Evolutionary conservation across 2,797 vertebrate species (phyloP), one percentile per base, ranked within the genome.

Genomic region (Ciconia nigra): DNA sequence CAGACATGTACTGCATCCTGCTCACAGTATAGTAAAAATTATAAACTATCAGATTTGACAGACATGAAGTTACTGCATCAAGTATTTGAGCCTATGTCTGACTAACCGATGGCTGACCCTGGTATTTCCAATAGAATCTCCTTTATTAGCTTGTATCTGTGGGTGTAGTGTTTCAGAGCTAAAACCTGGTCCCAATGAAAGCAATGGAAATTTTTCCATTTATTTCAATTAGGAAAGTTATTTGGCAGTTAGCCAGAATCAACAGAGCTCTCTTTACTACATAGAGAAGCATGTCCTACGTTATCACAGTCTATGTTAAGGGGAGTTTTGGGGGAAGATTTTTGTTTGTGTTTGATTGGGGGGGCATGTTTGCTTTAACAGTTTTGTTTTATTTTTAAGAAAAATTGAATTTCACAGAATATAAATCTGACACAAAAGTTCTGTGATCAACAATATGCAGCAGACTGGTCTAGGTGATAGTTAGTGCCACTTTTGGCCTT

Each of bases 221-320:
- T 88, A 65, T 93, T 95, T 94, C 54, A 55, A 63, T 66, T 69
- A 76, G 79, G 62, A 66, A 88, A 70, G 77, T 83, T 88, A 86
- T 78, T 91, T 96, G 87, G 73, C 83, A 51, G 57, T 46, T 69
- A 83, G 54, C 76, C 87, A 93, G 65, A 93, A 95, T 61, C 72
- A 96, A 90, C 76, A 92, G 8, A 65, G 37, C 26, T 81, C 51
- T 89, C 61, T 93, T 78, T 83, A 57, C 3, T 10, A 58, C n/a
- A 28, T 0, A 44, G n/a, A 35, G 21, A 77, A 67, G n/a, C 35
- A 81, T 15, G 16, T 66, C 41, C 31, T 49, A 67, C 11, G 41
- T 89, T 91, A 95, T 67, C 71, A 72, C 15, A 54, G 28, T 70
- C 79, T 82, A 76, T 52, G 37, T 62, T 74, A 71, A 83, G 12